Evolutionary conservation across 1,140 invertebrate genomes (phyloP).

Genomic region (Callitettix versicolor): DNA sequence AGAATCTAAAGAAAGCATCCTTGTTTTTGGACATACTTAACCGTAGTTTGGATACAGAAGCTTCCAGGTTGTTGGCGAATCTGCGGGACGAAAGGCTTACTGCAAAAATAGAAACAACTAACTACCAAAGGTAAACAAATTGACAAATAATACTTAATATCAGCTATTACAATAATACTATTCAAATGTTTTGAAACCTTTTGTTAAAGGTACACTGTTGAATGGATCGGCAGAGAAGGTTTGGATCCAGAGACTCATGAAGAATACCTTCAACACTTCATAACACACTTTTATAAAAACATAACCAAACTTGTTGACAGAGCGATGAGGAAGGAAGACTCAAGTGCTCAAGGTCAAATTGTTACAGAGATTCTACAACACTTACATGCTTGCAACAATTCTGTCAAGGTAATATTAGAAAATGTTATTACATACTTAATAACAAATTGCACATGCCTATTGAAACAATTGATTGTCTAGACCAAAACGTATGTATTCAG

Average conservation of each 20-base stretch:
- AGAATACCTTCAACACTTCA: constrained; percentile 92
- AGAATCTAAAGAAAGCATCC: constrained; percentile 85
- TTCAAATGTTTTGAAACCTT: too few species aligned
- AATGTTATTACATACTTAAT: not conserved
- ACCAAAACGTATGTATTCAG: not conserved
- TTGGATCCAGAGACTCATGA: constrained; percentile 84
- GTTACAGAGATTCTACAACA: constrained; percentile 94
- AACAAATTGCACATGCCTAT: not conserved
- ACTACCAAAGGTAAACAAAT: constrained; percentile 63
- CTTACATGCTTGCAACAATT: constrained; percentile 91
- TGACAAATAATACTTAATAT: too few species aligned
- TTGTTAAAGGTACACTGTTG: constrained; percentile 76
- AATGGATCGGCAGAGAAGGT: constrained; percentile 94
- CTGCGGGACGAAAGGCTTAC: constrained; percentile 79
- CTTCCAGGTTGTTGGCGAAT: constrained; percentile 78
- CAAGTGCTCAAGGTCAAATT: constrained; percentile 84
- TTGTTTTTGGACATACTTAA: constrained; percentile 93
- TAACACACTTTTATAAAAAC: constrained; percentile 88
- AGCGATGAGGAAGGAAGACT: constrained; percentile 91
- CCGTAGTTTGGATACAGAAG: constrained; percentile 85
- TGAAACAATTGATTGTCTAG: too few species aligned
- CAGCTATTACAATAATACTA: too few species aligned
- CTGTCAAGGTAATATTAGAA: constrained; percentile 76
- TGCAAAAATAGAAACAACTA: constrained; percentile 76
- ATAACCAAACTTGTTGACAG: constrained; percentile 86